Evolutionary conservation across 2,113 vertebrate genomes (phyloP).

Genomic region (Beaufortia kweichowensis): DNA sequence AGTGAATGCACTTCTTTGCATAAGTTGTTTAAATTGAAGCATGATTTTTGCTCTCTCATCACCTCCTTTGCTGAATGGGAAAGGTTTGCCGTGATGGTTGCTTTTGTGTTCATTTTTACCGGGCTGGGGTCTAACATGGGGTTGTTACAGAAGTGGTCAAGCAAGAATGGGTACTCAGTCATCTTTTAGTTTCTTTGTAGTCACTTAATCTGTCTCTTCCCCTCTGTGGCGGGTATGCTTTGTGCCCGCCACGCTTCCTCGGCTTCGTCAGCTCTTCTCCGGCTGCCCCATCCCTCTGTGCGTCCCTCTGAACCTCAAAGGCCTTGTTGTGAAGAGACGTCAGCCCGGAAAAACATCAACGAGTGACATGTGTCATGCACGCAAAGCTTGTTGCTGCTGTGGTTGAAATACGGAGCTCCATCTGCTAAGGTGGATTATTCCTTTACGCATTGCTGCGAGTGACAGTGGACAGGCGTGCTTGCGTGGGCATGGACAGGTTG

Average conservation of each 20-base stretch:
- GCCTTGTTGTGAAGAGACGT: slow-evolving; percentile 66
- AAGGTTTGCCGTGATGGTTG: slow-evolving; percentile 37
- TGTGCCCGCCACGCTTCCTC: slow-evolving; percentile 57
- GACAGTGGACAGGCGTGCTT: slow-evolving; percentile 47
- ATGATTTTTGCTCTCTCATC: slow-evolving; percentile 60
- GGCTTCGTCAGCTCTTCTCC: slow-evolving; percentile 67
- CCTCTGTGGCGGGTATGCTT: slow-evolving; percentile 58
- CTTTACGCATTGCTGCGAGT: slow-evolving; percentile 66
- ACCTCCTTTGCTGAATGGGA: slow-evolving; percentile 44
- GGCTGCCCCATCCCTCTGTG: slow-evolving; percentile 64
- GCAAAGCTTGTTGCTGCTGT: slow-evolving; percentile 56
- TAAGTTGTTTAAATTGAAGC: slow-evolving; percentile 62
- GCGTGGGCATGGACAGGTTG: slow-evolving; percentile 35
- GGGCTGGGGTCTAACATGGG: slow-evolving; percentile 42
- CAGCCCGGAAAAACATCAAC: slow-evolving; percentile 69
- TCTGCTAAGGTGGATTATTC: slow-evolving; percentile 70
- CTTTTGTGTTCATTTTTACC: slow-evolving; percentile 41
- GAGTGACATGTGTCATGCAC: slow-evolving; percentile 75
- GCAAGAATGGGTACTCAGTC: slow-evolving; percentile 34
- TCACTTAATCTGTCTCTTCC: slow-evolving; percentile 70
- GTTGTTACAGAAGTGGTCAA: slow-evolving; percentile 35
- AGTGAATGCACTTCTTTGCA: slow-evolving; percentile 69
- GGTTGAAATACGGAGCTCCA: slow-evolving; percentile 61
- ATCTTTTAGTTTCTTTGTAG: slow-evolving; percentile 64
- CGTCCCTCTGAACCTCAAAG: slow-evolving; percentile 57